Evolutionary conservation across 2,113 vertebrate species (phyloP), one percentile per base, ranked within the genome.

Genomic region (Xyliphius kryptos): DNA sequence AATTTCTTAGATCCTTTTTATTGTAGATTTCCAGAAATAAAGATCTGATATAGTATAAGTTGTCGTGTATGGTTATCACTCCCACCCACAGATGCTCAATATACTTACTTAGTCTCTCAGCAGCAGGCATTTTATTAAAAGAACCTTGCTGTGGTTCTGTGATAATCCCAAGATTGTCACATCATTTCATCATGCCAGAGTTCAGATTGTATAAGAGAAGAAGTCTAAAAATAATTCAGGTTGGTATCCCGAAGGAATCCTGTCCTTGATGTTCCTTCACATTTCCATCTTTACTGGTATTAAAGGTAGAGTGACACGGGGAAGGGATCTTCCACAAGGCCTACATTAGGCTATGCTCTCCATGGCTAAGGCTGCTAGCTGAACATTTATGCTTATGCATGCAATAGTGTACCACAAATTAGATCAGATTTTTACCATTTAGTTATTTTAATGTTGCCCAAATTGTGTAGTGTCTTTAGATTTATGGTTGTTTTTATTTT

Each of bases 111-210:
- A 62, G 57, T 70, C 63, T 53, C 41, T 64, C 0, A 54, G 64
- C 74, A 78, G 77, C 54, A n/a, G 55, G 55, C 70, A 78, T 77
- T 78, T 85, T n/a, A 82, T 74, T 82, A 84, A 82, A 85, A 82
- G 81, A 80, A 66, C 72, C 54, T 73, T 67, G 59, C 76, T 75
- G 68, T 77, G 77, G 79, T 75, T 82, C 81, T 75, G 71, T 74
- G 69, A 77, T 83, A 86, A 85, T 87, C 82, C 84, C 76, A 79
- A 84, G 82, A 85, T 85, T 83, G 81, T 72, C 78, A 79, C 76
- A 62, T 82, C 83, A 86, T 87, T 88, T 87, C 85, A 85, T 82
- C 80, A 82, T 81, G 68, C 65, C 74, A 75, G 61, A 67, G 84
- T n/a, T n/a, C 80, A 84, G 83, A 85, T 84, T 78, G 69, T 82